Conservation (phyloP, 2,888 invertebrate species). For the Corbicula japonica region DNA sequence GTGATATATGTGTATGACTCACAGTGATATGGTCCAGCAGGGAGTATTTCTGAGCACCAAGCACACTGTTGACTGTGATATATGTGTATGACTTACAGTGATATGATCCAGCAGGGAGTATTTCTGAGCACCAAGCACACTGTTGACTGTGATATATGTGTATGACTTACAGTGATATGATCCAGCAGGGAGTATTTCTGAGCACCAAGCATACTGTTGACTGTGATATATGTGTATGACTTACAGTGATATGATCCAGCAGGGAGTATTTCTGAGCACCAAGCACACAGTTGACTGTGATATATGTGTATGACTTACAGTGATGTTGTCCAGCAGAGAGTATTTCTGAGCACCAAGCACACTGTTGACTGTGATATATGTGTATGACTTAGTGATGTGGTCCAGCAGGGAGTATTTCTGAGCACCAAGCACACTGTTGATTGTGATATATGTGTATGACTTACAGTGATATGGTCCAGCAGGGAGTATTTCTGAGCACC, state of each 20-base stretch:
- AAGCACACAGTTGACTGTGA: conserved; percentile 75
- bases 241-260: conserved; percentile 84
- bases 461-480: too few relatives aligned
- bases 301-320: conserved; percentile 73
- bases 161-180: conserved; percentile 82
- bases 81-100: conserved; percentile 76
- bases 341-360: conserved; percentile 78
- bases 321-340: conserved; percentile 84
- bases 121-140: conserved; percentile 73
- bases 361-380: conserved; percentile 74
- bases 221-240: conserved; percentile 69
- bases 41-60: conserved; percentile 79
- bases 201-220: conserved; percentile 72
- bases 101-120: conserved; percentile 85
- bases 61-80: conserved; percentile 74
- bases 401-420: conserved; percentile 83
- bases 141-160: conserved; percentile 73
- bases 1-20: conserved; percentile 68
- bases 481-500: too few relatives aligned
- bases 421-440: conserved; percentile 72
- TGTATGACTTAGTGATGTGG: conserved; percentile 62
- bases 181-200: conserved; percentile 83
- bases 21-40: conserved; percentile 85
- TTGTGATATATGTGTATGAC: conserved; percentile 72
- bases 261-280: conserved; percentile 81